phyloP scores from a whole-genome alignment of 2,888 invertebrate species.

The Cybosia mesomella region DNA sequence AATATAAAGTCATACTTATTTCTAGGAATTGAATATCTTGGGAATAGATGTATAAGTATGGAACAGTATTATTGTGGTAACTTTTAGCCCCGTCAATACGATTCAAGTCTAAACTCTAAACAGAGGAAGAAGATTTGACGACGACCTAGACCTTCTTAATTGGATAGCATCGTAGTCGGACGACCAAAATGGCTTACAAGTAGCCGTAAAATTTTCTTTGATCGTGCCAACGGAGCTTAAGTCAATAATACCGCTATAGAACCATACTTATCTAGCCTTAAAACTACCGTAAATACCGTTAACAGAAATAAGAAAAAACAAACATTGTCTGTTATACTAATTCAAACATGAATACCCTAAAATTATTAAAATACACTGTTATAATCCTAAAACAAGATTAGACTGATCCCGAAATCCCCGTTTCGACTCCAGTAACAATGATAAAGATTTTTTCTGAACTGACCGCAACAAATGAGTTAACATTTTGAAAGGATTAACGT shows the following conservation, averaged over 20 bases:
- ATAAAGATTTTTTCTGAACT: conserved; percentile 44
- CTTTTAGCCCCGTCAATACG: not conserved
- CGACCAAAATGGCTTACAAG: not conserved
- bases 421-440: conserved; percentile 38
- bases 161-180: not conserved
- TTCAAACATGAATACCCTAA: conserved; percentile 34
- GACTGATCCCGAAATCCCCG: conserved; percentile 42
- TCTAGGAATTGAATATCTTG: not conserved
- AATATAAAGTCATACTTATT: not conserved
- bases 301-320: conserved; percentile 15
- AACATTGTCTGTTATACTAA: conserved; percentile 20
- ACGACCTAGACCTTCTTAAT: not conserved
- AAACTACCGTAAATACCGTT: conserved; percentile 26
- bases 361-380: conserved; percentile 47
- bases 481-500: conserved; percentile 72
- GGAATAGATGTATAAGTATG: not conserved
- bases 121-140: not conserved
- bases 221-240: not conserved
- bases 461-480: conserved; percentile 60
- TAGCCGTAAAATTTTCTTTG: not conserved
- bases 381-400: conserved; percentile 62
- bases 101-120: not conserved
- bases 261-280: conserved; percentile 10
- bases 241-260: not conserved
- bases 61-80: not conserved